These are phyloP conservation scores for Chydorus sphaericus DNA, from an alignment of 2,888 invertebrate species.

Conservation along the genomic window DNA sequence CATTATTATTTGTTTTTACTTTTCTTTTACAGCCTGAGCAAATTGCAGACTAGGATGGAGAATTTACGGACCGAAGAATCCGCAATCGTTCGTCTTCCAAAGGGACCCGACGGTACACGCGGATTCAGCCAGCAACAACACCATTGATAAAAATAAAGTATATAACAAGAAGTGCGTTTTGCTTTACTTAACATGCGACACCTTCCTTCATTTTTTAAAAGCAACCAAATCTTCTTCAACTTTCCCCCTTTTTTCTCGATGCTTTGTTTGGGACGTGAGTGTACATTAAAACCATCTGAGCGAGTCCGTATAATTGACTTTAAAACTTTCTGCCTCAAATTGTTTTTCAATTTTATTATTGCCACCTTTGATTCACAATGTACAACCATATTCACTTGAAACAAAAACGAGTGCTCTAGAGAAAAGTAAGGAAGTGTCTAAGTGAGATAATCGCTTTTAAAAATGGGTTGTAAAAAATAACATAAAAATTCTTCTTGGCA, in stretches of 20 bases:
- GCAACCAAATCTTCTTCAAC: neutral
- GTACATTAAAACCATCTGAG: slow-evolving; percentile 4
- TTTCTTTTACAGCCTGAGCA: neutral
- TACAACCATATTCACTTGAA: too few relatives aligned
- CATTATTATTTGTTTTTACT: neutral
- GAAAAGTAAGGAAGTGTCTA: neutral
- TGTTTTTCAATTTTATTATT: too few relatives aligned
- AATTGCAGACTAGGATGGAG: slow-evolving; percentile 5
- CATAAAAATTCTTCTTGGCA: too few relatives aligned
- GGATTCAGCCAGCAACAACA: slow-evolving; percentile 6
- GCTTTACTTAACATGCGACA: slow-evolving; percentile 5
- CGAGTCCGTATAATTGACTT: too few relatives aligned
- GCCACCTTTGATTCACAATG: too few relatives aligned
- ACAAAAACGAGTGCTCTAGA: too few relatives aligned
- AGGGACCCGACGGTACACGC: slow-evolving; percentile 7
- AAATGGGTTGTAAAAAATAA: too few relatives aligned
- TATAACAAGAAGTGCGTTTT: neutral
- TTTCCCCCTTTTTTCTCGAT: neutral
- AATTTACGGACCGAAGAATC: slow-evolving; percentile 7
- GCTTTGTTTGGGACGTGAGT: neutral
- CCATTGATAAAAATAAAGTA: too few relatives aligned
- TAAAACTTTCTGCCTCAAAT: too few relatives aligned
- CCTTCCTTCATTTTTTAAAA: slow-evolving; percentile 2
- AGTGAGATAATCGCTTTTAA: neutral
- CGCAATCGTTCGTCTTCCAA: neutral